phyloP scores from a whole-genome alignment of 2,113 vertebrate species.

The Montifringilla adamsi region DNA sequence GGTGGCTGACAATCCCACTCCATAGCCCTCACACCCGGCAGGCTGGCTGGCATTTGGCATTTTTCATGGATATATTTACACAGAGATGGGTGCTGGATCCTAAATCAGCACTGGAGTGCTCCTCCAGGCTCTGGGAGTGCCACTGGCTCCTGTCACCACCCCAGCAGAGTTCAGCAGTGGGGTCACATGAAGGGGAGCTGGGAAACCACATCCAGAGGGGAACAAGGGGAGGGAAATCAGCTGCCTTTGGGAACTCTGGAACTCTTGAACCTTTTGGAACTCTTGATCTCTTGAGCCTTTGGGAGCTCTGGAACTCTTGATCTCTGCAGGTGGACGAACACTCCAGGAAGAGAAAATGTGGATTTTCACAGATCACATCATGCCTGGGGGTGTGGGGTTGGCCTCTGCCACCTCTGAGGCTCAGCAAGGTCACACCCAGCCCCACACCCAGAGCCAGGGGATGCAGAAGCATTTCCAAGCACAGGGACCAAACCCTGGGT shows the following conservation, averaged over 20 bases:
- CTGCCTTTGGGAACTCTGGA: not conserved
- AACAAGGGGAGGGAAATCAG: not conserved
- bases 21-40: not conserved
- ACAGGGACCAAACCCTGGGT: not conserved
- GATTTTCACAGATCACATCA: not conserved
- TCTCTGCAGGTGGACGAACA: not conserved
- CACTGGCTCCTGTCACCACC: not conserved
- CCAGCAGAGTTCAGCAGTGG: not conserved
- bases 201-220: not conserved
- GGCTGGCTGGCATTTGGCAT: not conserved
- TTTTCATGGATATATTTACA: not conserved
- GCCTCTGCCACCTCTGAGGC: not conserved
- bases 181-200: not conserved
- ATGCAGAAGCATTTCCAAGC: not conserved
- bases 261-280: not conserved
- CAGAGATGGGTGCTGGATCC: not conserved
- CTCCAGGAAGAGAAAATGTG: not conserved
- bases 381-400: not conserved
- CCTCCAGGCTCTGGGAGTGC: not conserved
- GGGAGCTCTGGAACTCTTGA: not conserved
- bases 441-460: not conserved
- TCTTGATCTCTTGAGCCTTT: not conserved
- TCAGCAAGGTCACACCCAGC: not conserved
- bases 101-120: not conserved
- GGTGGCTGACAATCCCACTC: not conserved